A percentile compares a stretch with the other conserved stretches of the same genome.
Evolutionary conservation across 2,888 invertebrate genomes (phyloP).

Genomic region (Eristalis arbustorum): DNA sequence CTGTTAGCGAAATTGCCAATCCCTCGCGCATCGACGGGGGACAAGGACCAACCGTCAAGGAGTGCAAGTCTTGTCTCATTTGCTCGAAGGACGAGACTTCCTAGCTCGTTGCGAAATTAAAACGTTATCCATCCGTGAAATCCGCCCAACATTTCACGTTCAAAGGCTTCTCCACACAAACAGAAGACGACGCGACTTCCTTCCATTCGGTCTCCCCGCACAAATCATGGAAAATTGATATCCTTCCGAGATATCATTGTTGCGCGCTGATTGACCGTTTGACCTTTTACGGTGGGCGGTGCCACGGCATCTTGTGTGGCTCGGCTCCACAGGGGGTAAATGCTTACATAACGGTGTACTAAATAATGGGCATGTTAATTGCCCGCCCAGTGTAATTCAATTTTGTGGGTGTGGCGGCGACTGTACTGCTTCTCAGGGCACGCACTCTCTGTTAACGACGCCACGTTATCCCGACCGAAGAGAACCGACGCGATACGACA

Average conservation of each 20-base stretch:
- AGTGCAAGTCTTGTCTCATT: not conserved
- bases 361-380: slow-evolving; percentile 52
- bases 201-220: not conserved
- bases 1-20: not conserved
- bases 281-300: slow-evolving; percentile 5
- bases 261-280: slow-evolving; percentile 2
- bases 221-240: slow-evolving; percentile 12
- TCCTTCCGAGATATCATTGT: not conserved
- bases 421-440: not conserved
- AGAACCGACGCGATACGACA: not conserved
- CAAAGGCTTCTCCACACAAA: slow-evolving; percentile 11
- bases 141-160: not conserved
- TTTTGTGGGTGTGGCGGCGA: slow-evolving; percentile 41
- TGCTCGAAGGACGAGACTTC: not conserved
- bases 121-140: slow-evolving; percentile 49
- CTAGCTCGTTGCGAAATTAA: slow-evolving; percentile 38
- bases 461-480: slow-evolving; percentile 26
- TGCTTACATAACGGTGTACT: slow-evolving; percentile 46
- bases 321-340: not conserved
- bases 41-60: not conserved
- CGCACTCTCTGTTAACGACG: not conserved
- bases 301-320: not conserved
- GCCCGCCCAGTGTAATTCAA: slow-evolving; percentile 48
- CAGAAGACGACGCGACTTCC: not conserved
- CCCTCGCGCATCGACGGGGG: not conserved